Evolutionary conservation across 2,888 invertebrate genomes (phyloP).

Genomic region (Entomobrya proxima): DNA sequence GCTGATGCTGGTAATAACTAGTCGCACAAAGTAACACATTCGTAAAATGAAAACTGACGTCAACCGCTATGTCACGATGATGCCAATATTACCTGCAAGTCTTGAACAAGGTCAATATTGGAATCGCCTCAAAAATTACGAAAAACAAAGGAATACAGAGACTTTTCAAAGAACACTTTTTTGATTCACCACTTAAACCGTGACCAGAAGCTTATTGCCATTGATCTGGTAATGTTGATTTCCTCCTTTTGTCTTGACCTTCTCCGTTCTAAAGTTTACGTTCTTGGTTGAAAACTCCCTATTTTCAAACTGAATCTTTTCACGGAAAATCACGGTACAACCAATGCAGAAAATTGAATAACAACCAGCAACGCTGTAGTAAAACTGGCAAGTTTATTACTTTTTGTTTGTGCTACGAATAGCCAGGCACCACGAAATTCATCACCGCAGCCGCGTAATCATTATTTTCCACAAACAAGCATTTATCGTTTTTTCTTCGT

Average conservation of each 20-base stretch:
- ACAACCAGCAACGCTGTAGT: not conserved
- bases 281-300: not conserved
- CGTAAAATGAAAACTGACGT: not conserved
- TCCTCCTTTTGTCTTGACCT: not conserved
- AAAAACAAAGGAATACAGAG: not conserved
- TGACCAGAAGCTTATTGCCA: not conserved
- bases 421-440: not conserved
- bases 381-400: not conserved
- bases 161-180: not conserved
- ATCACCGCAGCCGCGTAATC: not conserved
- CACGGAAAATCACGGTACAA: not conserved
- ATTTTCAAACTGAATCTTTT: not conserved
- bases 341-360: not conserved
- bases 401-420: not conserved
- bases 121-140: not conserved
- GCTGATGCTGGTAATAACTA: not conserved
- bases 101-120: not conserved
- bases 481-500: constrained; percentile 17
- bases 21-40: not conserved
- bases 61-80: not conserved
- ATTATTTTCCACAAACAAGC: not conserved
- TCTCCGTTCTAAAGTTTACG: not conserved
- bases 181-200: not conserved
- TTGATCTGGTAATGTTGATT: not conserved
- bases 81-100: not conserved